Evolutionary conservation across 2,888 invertebrate species (phyloP).

Genomic region (Coenonympha arcania): DNA sequence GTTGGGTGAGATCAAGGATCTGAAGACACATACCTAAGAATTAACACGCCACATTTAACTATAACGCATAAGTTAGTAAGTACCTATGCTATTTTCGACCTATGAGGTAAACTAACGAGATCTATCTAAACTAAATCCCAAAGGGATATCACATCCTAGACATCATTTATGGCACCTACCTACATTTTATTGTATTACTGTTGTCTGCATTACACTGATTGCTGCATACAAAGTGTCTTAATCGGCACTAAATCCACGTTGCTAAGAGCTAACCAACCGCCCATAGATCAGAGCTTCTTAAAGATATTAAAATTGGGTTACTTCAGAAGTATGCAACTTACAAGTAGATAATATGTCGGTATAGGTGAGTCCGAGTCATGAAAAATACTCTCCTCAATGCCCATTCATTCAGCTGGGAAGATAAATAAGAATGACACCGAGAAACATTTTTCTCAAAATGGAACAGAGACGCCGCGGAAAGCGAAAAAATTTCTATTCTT

Average conservation of each 20-base stretch:
- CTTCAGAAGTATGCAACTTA: background rate
- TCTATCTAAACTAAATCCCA: no score
- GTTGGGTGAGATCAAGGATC: no score
- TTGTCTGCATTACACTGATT: no score
- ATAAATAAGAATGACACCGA: slow-evolving; percentile 25
- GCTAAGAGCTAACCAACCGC: background rate
- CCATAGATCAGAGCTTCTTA: background rate
- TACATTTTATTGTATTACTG: no score
- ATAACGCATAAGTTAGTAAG: no score
- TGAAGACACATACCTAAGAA: no score
- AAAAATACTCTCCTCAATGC: slow-evolving; percentile 14
- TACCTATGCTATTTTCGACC: no score
- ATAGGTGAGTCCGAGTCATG: background rate
- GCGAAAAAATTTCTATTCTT: slow-evolving; percentile 31
- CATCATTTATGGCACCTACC: no score
- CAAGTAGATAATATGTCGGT: background rate
- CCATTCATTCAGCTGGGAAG: slow-evolving; percentile 10
- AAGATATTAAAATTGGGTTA: background rate
- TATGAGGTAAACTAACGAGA: no score
- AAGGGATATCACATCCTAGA: no score
- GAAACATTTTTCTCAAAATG: slow-evolving; percentile 26
- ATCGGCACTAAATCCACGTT: background rate
- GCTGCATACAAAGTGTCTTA: background rate
- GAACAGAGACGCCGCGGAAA: slow-evolving; percentile 21
- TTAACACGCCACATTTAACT: no score